Evolutionary conservation across 2,797 vertebrate species (phyloP).

Genomic region (Salmo trutta): DNA sequence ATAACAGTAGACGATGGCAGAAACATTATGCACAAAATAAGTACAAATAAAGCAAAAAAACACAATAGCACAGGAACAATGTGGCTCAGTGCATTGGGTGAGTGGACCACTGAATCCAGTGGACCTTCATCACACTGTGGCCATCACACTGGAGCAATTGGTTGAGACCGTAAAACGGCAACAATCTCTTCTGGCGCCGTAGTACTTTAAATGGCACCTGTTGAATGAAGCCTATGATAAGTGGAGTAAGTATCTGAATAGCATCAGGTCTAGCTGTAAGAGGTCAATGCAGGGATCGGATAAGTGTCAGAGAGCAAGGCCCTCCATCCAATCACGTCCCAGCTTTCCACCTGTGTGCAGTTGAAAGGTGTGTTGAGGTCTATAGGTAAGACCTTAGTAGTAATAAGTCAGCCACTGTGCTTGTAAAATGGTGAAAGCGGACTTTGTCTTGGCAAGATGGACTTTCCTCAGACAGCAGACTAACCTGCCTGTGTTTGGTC

Average conservation of each 20-base stretch:
- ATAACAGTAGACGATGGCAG: no score
- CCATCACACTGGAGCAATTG: no score
- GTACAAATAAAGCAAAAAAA: no score
- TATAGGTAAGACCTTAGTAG: conserved; percentile 9
- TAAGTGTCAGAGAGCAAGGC: background rate
- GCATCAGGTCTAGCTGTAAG: background rate
- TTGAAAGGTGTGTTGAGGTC: conserved; percentile 17
- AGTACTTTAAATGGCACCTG: background rate
- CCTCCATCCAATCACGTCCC: conserved; percentile 3
- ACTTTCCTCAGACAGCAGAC: conserved; percentile 5
- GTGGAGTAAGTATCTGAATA: background rate
- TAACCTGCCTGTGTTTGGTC: conserved; percentile 13
- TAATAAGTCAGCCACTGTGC: conserved; percentile 25
- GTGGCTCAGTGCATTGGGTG: no score
- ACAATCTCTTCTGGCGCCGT: no score
- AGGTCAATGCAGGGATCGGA: background rate
- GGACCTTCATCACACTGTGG: no score
- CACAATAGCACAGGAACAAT: no score
- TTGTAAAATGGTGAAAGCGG: conserved; percentile 40
- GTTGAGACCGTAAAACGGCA: no score
- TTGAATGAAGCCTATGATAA: background rate
- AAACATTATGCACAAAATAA: no score
- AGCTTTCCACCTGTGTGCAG: conserved; percentile 19
- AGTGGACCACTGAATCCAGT: no score
- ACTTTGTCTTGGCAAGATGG: conserved; percentile 32